A percentile compares a stretch with the other conserved stretches of the same genome.
Evolutionary conservation across 2,113 vertebrate genomes (phyloP).

Genomic region (Arothron firmamentum): DNA sequence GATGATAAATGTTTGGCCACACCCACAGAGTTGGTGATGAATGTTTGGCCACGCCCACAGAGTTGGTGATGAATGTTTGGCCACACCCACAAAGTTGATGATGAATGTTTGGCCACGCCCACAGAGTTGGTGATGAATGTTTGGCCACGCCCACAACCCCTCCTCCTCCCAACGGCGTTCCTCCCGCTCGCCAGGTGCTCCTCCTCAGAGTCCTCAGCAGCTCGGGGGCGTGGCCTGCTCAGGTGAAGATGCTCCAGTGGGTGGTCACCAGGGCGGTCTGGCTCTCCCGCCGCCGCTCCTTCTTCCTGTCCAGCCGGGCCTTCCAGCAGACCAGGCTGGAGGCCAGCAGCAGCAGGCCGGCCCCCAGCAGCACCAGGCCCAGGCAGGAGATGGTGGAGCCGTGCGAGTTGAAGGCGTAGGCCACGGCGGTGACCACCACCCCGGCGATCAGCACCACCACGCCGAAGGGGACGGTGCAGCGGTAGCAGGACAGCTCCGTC

Average conservation of each 20-base stretch:
- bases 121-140: not conserved
- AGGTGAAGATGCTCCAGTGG: conserved; percentile 80
- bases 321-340: conserved; percentile 90
- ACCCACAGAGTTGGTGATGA: conserved; percentile 11
- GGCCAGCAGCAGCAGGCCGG: conserved; percentile 82
- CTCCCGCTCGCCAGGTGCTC: conserved; percentile 55
- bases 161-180: conserved; percentile 56
- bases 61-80: too few species aligned
- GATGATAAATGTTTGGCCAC: too few species aligned
- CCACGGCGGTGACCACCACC: conserved; percentile 88
- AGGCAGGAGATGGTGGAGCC: conserved; percentile 95
- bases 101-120: conserved; percentile 1
- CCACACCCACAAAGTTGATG: conserved; percentile 9
- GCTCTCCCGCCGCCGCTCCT: conserved; percentile 88
- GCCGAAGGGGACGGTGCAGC: conserved; percentile 90
- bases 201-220: conserved; percentile 32
- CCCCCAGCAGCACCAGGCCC: conserved; percentile 86
- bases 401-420: conserved; percentile 96
- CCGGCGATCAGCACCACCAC: conserved; percentile 94
- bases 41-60: conserved; percentile 10
- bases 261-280: conserved; percentile 85
- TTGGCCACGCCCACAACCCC: conserved; percentile 18
- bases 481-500: conserved; percentile 92
- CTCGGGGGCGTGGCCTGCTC: conserved; percentile 9
- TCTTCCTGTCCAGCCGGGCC: conserved; percentile 83